These are phyloP conservation scores for Botrylloides violaceus DNA, from an alignment of 23 tunicate genomes.

Conservation along the genomic window DNA sequence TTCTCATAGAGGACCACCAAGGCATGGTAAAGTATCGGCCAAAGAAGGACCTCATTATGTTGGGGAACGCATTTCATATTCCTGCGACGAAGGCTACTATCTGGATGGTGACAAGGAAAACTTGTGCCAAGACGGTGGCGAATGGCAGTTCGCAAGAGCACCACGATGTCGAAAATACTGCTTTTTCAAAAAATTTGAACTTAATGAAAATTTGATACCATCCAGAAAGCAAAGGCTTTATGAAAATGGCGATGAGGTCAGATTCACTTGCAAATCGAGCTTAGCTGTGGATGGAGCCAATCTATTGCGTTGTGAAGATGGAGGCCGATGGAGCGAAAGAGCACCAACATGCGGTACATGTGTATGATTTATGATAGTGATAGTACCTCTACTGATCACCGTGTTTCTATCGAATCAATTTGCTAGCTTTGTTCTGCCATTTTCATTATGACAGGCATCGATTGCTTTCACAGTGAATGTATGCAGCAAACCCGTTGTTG, in stretches of 20 bases:
- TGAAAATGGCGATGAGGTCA: neutral
- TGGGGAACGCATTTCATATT: neutral
- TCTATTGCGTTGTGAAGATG: neutral
- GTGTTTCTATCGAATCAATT: too few relatives aligned
- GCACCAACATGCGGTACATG: neutral
- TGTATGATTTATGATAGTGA: too few relatives aligned
- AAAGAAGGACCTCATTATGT: neutral
- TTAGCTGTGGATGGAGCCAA: neutral
- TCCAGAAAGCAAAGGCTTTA: neutral
- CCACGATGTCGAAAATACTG: neutral
- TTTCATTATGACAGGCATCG: too few relatives aligned
- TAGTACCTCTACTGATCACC: too few relatives aligned
- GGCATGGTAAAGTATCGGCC: neutral
- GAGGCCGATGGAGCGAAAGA: neutral
- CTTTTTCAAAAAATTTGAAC: neutral
- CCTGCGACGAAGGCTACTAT: neutral
- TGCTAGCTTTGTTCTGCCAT: too few relatives aligned
- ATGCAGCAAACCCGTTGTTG: neutral
- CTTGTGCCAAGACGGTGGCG: neutral
- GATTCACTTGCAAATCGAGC: neutral
- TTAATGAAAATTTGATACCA: neutral
- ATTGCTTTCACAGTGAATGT: neutral
- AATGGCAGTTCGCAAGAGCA: neutral
- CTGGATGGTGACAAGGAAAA: neutral
- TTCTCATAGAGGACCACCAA: neutral